Evolutionary conservation across 1,140 invertebrate genomes (phyloP), one percentile per base, ranked within the genome.

Genomic region (Bombus fervidus): DNA sequence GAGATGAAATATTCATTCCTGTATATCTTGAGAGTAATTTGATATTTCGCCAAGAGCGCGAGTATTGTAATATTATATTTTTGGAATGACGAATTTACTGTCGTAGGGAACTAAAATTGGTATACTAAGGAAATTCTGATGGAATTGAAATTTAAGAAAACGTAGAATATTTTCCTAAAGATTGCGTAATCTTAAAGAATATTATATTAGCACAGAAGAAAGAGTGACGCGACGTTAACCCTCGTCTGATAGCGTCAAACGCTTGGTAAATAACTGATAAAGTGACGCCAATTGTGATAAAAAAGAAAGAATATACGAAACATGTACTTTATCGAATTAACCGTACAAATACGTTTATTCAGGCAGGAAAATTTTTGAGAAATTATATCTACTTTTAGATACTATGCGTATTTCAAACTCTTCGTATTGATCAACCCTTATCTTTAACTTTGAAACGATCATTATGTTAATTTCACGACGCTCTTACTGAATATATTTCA

Each of bases 261-360:
- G 31, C 10, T 68, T 47, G 77, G 31, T 53, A 69, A 80, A 80
- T 69, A 80, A 28, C 41, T 80, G 77, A 80, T 37, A 80, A 80
- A 15, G 28, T 0, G n/a, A 25, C 43, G 31, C 8, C 41, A 41
- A 68, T 80, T 31, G 25, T n/a, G 77, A 80, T 69, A 79, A 79
- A 53, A 12, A 28, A 68, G 47, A 64, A 9, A 64, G n/a, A 34
- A 47, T 13, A 31, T 3, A 31, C 5, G 8, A 41, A 53, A 37
- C 25, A 5, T 0, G 28, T n/a, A 62, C 41, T 43, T 77, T 41
- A 59, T 76, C 74, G 4, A 77, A 62, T 59, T 18, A n/a, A 31
- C 39, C 39, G 43, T 34, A 37, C 3, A 37, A 34, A 15, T 76
- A 13, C 28, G 22, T n/a, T 57, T 53, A 47, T 39, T 43, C 47